Base-by-base conservation (phyloP, 2,113 vertebrate species). In the Paracyprichromis sp. region DNA sequence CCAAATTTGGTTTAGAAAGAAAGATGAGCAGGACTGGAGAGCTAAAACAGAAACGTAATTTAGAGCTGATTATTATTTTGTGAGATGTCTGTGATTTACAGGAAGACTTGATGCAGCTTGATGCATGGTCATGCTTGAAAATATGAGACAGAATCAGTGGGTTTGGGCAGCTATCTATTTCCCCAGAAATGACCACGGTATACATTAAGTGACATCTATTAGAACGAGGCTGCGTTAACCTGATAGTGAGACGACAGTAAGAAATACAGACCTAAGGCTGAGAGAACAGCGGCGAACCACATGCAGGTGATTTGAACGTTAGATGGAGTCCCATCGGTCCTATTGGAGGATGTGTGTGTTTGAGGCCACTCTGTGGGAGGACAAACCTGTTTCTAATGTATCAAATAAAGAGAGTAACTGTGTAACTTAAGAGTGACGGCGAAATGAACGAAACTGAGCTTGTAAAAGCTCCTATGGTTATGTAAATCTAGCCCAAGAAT, bases 141-240 rank as follows among this genome's bases (percentile, higher is more conserved):
- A 92, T 76, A 69, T 83, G 93, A 94, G 90, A 84, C 90, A 89
- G 80, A 4, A 40, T n/a, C 36, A 92, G 85, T 84, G 83, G 80
- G 83, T 88, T 86, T 66, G 45, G 21, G 19, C 81, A 47, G 88
- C 90, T 90, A 91, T 94, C 94, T 80, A 86, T 93, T 92, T 83
- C 90, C 69, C 54, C 26, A 63, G 78, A 83, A 94, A 90, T 81
- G 82, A 97, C 96, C 96, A 95, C 95, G 96, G 87, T 92, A 92
- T 95, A 91, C 96, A 96, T 96, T 96, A 96, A 93, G 93, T 82
- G 89, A 94, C 93, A 93, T 92, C 88, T 93, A 91, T 93, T 84
- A 88, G 93, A 86, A 92, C 52, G 76, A 83, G 84, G 84, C 80
- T 86, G 79, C 57, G 78, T 93, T 90, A 94, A 95, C 93, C 90